Percentiles rank a stretch among this genome's conserved stretches.
Conservation (phyloP, 2,113 vertebrate genomes). For the Nyctibius bracteatus region DNA sequence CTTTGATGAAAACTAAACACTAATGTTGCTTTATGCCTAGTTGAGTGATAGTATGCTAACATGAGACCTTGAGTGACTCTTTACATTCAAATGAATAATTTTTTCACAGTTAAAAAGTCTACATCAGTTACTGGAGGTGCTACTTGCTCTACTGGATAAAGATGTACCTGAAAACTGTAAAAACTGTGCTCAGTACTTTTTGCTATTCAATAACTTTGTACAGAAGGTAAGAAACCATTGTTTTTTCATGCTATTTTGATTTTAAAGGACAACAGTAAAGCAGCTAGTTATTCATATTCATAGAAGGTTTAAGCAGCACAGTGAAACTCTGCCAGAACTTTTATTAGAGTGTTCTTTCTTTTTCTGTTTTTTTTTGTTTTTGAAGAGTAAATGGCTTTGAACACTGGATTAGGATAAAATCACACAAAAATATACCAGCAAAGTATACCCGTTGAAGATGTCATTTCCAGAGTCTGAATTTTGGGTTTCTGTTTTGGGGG, state of each 20-base stretch:
- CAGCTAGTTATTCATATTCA: not conserved
- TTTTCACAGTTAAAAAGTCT: conserved; percentile 78
- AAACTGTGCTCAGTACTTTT: conserved; percentile 97
- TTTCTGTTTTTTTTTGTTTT: not conserved
- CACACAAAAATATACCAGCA: not conserved
- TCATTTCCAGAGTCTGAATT: not conserved
- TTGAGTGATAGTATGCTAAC: not conserved
- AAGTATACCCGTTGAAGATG: not conserved
- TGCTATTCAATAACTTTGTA: conserved; percentile 94
- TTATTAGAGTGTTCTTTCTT: not conserved
- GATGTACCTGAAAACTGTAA: conserved; percentile 98
- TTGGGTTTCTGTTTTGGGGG: not conserved
- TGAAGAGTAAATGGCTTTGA: not conserved
- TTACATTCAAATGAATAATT: not conserved
- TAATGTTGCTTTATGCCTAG: not conserved
- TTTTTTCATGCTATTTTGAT: not conserved
- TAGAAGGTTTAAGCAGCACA: not conserved
- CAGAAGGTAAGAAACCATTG: conserved; percentile 83
- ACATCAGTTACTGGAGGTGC: conserved; percentile 84
- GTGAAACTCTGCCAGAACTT: not conserved
- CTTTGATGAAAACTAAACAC: not conserved
- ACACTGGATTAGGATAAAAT: not conserved
- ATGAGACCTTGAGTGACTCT: not conserved
- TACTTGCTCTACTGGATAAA: conserved; percentile 94
- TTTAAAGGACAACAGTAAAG: not conserved